These are phyloP conservation scores for Petrosia ficiformis DNA, from an alignment of 37 sponge, comb jelly and placozoan genomes.

Conservation along the genomic window DNA sequence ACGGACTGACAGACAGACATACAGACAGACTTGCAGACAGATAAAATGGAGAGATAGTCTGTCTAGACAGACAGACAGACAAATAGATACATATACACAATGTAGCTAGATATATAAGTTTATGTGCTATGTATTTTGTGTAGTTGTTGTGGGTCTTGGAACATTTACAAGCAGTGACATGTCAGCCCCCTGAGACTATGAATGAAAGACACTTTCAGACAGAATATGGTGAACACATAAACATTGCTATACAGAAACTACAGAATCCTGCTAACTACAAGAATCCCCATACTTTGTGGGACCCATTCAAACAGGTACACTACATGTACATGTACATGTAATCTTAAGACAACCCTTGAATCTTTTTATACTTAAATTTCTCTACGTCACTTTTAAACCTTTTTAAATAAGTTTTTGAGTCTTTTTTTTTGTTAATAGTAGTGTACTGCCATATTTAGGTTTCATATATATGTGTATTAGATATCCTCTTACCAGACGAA, in stretches of 20 bases:
- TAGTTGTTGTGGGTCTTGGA: slow-evolving; percentile 80
- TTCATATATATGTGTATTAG: no score
- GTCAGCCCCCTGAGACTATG: slow-evolving; percentile 88
- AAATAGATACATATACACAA: no score
- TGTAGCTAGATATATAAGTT: neutral
- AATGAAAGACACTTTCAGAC: slow-evolving; percentile 89
- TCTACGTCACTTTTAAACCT: neutral
- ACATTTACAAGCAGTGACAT: slow-evolving; percentile 75
- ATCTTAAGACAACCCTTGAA: neutral
- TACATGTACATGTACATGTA: neutral
- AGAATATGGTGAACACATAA: slow-evolving; percentile 68
- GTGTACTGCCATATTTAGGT: no score
- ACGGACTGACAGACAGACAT: no score
- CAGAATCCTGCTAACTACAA: slow-evolving; percentile 60
- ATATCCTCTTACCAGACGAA: no score
- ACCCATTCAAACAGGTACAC: slow-evolving; percentile 83
- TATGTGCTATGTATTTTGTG: neutral
- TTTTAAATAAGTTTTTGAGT: neutral
- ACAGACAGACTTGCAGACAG: neutral
- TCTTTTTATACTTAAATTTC: neutral
- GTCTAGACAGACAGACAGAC: no score
- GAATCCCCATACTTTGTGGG: slow-evolving; percentile 77
- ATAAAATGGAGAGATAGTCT: neutral
- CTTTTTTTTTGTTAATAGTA: no score
- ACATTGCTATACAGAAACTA: slow-evolving; percentile 58